A percentile compares a stretch with the other conserved stretches of the same genome.
Conservation (phyloP, 2,797 vertebrate species). For the Loris lydekkerianus region DNA sequence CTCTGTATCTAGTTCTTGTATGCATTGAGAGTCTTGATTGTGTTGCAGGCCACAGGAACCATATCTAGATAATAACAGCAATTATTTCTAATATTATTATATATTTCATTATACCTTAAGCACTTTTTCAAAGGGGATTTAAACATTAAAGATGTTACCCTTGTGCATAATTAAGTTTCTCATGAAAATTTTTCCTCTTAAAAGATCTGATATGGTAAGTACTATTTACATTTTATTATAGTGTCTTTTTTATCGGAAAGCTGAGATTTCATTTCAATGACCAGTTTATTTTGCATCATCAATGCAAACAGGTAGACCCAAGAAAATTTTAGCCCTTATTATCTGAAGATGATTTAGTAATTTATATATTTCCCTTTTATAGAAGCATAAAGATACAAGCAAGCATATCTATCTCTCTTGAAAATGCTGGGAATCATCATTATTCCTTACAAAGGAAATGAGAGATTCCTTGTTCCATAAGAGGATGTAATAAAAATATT, state of each 20-base stretch:
- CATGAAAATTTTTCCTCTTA: background rate
- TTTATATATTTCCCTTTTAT: background rate
- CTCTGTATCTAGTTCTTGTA: background rate
- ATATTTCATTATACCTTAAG: background rate
- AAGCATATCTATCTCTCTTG: background rate
- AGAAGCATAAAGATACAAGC: background rate
- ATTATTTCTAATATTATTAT: background rate
- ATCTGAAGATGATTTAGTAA: background rate
- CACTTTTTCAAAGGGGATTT: background rate
- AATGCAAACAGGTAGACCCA: background rate
- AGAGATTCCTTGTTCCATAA: background rate
- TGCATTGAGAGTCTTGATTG: background rate
- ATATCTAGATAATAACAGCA: background rate
- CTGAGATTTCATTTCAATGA: background rate
- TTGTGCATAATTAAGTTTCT: background rate
- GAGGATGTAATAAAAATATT: background rate
- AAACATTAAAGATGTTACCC: background rate
- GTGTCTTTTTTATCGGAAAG: background rate
- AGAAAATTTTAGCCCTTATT: background rate
- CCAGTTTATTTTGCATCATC: background rate
- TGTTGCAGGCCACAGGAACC: background rate
- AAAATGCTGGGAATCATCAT: background rate
- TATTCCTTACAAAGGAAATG: background rate
- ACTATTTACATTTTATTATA: conserved; percentile 45
- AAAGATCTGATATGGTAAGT: background rate